phyloP scores from a whole-genome alignment of 92 coral and sea anemone species.

The Diadumene lineata region DNA sequence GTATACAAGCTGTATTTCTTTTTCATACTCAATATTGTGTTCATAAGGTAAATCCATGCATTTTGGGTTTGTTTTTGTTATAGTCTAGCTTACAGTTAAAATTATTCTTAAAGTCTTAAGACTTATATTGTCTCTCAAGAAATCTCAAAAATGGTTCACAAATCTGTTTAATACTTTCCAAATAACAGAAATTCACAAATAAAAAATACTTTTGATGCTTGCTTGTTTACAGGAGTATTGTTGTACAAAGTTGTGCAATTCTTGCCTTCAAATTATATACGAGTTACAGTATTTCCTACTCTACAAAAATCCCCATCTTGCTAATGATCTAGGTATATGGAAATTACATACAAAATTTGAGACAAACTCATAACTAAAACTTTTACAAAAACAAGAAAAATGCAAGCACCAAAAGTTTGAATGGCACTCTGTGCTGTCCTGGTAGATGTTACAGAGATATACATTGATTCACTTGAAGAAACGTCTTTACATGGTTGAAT shows the following conservation, averaged over 20 bases:
- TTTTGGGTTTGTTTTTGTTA: too few species aligned
- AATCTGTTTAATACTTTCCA: neutral
- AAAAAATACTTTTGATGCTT: neutral
- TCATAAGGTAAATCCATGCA: too few species aligned
- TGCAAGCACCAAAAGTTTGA: neutral
- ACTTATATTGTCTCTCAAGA: neutral
- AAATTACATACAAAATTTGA: neutral
- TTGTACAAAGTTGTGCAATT: too few species aligned
- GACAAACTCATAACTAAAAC: neutral
- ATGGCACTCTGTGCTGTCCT: neutral
- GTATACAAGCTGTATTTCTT: too few species aligned
- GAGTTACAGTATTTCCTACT: too few species aligned
- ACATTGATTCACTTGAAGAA: neutral
- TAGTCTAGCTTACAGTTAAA: too few species aligned
- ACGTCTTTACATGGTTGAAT: neutral
- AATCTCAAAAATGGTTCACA: neutral
- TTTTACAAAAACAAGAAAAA: neutral
- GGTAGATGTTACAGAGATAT: neutral
- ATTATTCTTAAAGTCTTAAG: too few species aligned
- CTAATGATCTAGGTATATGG: neutral
- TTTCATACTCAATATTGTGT: too few species aligned
- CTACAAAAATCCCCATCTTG: neutral
- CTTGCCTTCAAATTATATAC: too few species aligned
- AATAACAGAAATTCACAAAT: neutral
- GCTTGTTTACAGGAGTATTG: neutral